Evolutionary conservation across 2,797 vertebrate species (phyloP), one percentile per base, ranked within the genome.

Genomic region (Crocidura indochinensis): DNA sequence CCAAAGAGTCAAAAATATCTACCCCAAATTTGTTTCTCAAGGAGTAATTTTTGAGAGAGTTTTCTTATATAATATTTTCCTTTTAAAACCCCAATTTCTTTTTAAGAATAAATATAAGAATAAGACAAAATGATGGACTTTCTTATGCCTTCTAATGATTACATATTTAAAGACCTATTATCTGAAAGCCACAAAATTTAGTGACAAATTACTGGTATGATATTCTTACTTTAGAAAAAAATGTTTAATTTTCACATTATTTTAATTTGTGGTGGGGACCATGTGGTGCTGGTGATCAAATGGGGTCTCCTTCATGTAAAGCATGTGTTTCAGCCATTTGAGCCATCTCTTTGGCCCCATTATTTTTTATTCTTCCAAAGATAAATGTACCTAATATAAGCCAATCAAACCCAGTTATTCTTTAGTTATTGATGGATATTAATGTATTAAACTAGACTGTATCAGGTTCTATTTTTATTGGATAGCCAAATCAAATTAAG

Each of bases 11-110:
- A 90, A 94, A 95, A 91, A 84, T 84, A 92, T 90, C 77, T 92
- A 88, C 80, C 84, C 56, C 78, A 92, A 29, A 44, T 92, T 92
- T 88, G 79, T 92, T 86, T 87, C 44, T 68, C 69, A 86, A 94
- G 56, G 88, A 6, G 92, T 80, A 49, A 87, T 88, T 96, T 91
- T 60, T 89, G 95, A 96, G 94, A 86, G 82, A 73, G 15, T 91
- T 88, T 92, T 85, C 38, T 38, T 91, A 78, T 92, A 96, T 67
- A 38, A 60, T 53, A 67, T 91, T 60, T 80, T 94, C 47, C 80
- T 91, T 91, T 84, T 92, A 68, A 88, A 90, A 94, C 94, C 84
- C 0, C 46, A 60, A 46, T 76, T 93, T 95, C 74, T 93, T n/a
- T 78, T 91, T 83, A 95, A 93, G 68, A 92, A 5, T 38, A 38